A percentile compares a stretch with the other conserved stretches of the same genome.
Conservation (phyloP, 2,888 invertebrate genomes). For the Drosophila nr. perissopoda region DNA sequence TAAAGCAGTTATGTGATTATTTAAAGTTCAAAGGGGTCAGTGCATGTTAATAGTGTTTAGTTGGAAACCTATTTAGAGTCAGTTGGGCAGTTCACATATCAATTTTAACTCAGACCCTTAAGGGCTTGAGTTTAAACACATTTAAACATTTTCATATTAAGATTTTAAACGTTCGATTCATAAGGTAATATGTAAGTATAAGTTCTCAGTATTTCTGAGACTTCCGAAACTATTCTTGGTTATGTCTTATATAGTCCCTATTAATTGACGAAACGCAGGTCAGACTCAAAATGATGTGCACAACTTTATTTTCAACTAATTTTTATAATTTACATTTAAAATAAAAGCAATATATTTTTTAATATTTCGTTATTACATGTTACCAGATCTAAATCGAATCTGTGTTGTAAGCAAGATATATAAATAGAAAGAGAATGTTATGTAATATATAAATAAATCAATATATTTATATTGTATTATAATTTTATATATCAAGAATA, state of each 20-base stretch:
- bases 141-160: neutral
- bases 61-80: neutral
- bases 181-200: neutral
- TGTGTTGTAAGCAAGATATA: neutral
- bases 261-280: neutral
- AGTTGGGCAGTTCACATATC: neutral
- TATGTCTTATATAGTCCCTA: neutral
- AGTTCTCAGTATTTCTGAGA: neutral
- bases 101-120: neutral
- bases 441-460: no score
- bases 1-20: slow-evolving; percentile 21
- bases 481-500: neutral
- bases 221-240: neutral
- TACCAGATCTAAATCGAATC: neutral
- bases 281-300: neutral
- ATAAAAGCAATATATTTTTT: neutral
- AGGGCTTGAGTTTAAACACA: neutral
- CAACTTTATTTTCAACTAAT: neutral
- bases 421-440: no score
- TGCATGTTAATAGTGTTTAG: slow-evolving; percentile 13
- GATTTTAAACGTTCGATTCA: neutral
- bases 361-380: neutral
- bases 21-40: neutral
- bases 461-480: no score
- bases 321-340: neutral